Evolutionary conservation across 1,140 invertebrate species (phyloP), one percentile per base, ranked within the genome.

Genomic region (Scaptomyza pallida): DNA sequence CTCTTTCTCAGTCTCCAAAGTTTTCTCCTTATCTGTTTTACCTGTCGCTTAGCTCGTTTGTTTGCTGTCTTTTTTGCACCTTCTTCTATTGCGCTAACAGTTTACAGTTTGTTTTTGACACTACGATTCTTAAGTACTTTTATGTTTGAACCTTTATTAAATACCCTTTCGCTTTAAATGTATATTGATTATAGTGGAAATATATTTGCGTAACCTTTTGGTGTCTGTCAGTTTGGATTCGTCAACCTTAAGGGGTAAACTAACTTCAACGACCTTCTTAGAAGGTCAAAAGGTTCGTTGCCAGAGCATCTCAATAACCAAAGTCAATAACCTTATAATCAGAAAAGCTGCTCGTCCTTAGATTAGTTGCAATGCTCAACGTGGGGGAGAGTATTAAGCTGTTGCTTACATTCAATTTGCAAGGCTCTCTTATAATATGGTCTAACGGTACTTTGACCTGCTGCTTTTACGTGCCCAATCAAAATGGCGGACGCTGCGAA

Each of bases 371-470:
- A 9, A 30, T 9, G 2, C 9, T 9, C 5, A n/a, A 30, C 5
- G 8, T 6, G 1, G 8, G 26, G 1, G 6, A 30, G 26, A 9
- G 26, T 30, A 30, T 30, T 9, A 0, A 8, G 26, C 26, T 9
- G 6, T 30, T 8, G 26, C 9, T 30, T 30, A 9, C 6, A 5
- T 5, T 9, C 26, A 9, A 30, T n/a, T 30, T 30, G 26, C 19
- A 21, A 21, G n/a, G n/a, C n/a, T n/a, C n/a, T n/a, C n/a, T 30
- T 30, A 2, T 15, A 40, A 26, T 43, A 43, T 16, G 16, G 54
- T 23, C 57, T 68, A 61, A 48, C 50, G 65, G 48, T 47, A 44
- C 65, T 68, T 63, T 43, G 50, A 41, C 43, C 44, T 30, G 33
- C 44, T n/a, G 57, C 65, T 52, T 45, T 51, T 55, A 48, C 52